Base-by-base conservation (phyloP, 2,888 invertebrate genomes). In the Tipula lateralis region DNA sequence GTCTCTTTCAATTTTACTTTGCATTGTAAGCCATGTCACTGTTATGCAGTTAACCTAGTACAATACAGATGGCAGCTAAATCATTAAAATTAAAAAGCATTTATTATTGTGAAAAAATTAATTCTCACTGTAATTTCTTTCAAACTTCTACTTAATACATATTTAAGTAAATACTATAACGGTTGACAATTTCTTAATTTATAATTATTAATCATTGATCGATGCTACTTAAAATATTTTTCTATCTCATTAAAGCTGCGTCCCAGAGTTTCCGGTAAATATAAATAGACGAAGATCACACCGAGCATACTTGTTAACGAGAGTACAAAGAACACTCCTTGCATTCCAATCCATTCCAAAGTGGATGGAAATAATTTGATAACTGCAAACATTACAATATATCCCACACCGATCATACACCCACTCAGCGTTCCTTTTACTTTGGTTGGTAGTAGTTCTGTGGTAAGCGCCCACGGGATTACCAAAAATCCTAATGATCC, bases 401-500 rank as follows among this genome's bases (percentile, higher is more conserved):
- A 92, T 0, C 92, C 91, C n/a, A 91, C 86, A 0, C 92, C 90
- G 13, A 92, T 88, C 87, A 92, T 88, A 2, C 91, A 29, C 0
- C 92, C 92, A 0, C 92, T 91, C 7, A 92, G 89, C 84, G 90
- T 89, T 0, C 92, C 93, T 84, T 92, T 89, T 1, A 92, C 87
- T 84, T 87, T 86, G 5, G 86, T 87, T 6, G 87, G 86, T 44
- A 87, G 85, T 16, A 87, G 84, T 86, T 87, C 87, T 4, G 90
- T 89, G 29, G 92, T 91, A 29, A 93, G 87, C 2, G 92, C 91
- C 93, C 93, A 93, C 0, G 93, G 93, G 85, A 93, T 92, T 6
- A 92, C 91, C 84, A 92, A 87, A 87, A 91, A 91, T 0, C 93
- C 93, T 7, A 92, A 86, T 0, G 92, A 90, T 86, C 92, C 91